Evolutionary conservation across 2,888 invertebrate genomes (phyloP), one percentile per base, ranked within the genome.

Genomic region (Lepidocyrtinus sp.): DNA sequence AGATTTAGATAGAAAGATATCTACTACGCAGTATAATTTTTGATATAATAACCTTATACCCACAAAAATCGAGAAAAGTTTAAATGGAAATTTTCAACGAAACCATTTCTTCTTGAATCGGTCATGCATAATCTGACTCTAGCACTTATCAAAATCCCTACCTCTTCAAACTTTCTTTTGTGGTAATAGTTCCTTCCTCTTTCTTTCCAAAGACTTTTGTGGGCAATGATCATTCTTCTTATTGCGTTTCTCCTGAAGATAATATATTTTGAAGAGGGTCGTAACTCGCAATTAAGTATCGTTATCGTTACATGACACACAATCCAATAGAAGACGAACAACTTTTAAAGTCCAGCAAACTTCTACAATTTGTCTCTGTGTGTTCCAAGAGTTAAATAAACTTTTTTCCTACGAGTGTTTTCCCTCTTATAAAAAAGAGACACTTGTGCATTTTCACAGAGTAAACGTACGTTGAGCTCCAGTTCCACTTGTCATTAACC

Each of bases 241-340:
- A n/a, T n/a, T n/a, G n/a, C n/a, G n/a, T n/a, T 36, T 12, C 36
- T 36, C 36, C 36, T 36, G 36, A 74, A 73, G 26, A 55, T 21
- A 67, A 75, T 68, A 65, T 61, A 12, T 36, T 70, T 69, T 75
- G 62, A 63, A 22, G 63, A 50, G 25, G 15, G 46, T n/a, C 50
- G 65, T 75, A 75, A 75, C 67, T 75, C 63, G 63, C 69, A 75
- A 75, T 75, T 75, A 75, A 50, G 50, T 24, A 50, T 69, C 45
- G 75, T 75, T 75, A 69, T 12, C 12, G 5, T 36, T 36, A 36
- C 45, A 25, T 64, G 24, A 24, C 62, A 72, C 26, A 36, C 55
- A 59, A 21, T 61, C 2, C 71, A 36, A 36, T n/a, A n/a, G n/a
- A n/a, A n/a, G n/a, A n/a, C n/a, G n/a, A n/a, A n/a, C n/a, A n/a